Conservation (phyloP, 2,888 invertebrate species). For the Andrena fulva region DNA sequence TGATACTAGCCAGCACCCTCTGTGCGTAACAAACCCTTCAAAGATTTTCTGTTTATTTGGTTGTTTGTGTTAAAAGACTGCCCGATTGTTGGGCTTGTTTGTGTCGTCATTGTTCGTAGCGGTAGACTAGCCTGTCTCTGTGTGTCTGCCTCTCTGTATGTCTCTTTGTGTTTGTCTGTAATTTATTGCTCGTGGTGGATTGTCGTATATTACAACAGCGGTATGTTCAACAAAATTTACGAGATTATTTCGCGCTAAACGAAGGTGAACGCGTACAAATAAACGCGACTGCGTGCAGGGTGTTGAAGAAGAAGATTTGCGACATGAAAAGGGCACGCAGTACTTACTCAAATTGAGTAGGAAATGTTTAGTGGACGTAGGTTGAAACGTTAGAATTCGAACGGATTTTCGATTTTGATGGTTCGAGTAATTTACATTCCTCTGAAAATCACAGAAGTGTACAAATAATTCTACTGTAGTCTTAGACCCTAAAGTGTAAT, state of each 20-base stretch:
- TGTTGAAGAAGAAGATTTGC: neutral
- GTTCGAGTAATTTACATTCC: neutral
- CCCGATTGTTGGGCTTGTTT: constrained; percentile 74
- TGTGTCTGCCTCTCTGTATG: constrained; percentile 74
- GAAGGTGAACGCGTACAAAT: neutral
- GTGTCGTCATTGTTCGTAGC: constrained; percentile 79
- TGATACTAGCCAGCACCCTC: neutral
- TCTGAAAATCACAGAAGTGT: too few species aligned
- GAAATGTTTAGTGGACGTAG: neutral
- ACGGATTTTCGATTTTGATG: neutral
- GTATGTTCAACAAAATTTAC: neutral
- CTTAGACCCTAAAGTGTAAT: too few species aligned
- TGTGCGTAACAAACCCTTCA: constrained; percentile 70
- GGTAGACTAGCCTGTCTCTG: constrained; percentile 77
- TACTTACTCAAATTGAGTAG: neutral
- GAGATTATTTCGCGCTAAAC: constrained; percentile 5
- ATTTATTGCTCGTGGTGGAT: constrained; percentile 46
- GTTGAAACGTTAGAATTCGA: neutral
- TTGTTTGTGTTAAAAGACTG: constrained; percentile 56
- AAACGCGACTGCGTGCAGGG: neutral
- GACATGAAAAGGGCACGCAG: neutral
- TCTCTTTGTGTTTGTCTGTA: constrained; percentile 64
- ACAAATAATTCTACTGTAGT: too few species aligned
- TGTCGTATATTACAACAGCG: constrained; percentile 23
- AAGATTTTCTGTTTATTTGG: constrained; percentile 38